Evolutionary conservation across 2,888 invertebrate species (phyloP).

Genomic region (Frankliniella fusca): DNA sequence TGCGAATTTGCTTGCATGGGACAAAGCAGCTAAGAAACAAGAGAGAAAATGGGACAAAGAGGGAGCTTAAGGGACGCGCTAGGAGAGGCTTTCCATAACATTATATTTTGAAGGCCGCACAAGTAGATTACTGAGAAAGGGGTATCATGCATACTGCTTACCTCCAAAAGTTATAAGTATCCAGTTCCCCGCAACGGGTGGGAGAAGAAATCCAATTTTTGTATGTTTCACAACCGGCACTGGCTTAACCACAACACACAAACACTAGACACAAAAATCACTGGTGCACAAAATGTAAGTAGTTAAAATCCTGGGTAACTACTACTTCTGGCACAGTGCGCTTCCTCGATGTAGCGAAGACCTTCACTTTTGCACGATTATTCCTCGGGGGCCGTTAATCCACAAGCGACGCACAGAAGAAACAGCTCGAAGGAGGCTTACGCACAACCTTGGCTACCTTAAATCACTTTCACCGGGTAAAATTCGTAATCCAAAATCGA

Average conservation of each 20-base stretch:
- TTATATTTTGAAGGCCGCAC: background rate
- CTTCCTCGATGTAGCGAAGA: background rate
- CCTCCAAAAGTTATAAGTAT: background rate
- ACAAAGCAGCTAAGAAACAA: background rate
- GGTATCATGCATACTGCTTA: background rate
- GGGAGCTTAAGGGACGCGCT: background rate
- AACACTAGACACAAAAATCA: background rate
- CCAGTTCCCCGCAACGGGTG: background rate
- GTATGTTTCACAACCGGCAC: background rate
- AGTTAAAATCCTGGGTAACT: slow-evolving; percentile 3
- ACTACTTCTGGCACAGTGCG: background rate
- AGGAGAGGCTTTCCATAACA: background rate
- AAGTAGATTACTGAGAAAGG: background rate
- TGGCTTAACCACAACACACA: background rate
- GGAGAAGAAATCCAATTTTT: background rate
- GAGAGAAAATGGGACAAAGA: background rate
- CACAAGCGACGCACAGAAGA: background rate
- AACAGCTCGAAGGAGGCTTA: background rate
- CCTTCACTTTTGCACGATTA: background rate
- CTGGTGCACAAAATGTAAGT: background rate
- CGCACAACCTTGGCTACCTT: background rate
- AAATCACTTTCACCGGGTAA: background rate
- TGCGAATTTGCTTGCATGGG: background rate
- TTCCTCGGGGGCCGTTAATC: background rate
- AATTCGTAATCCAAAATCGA: background rate